These are phyloP conservation scores for Aplidium turbinatum DNA, from an alignment of 23 tunicate species.

Conservation along the genomic window DNA sequence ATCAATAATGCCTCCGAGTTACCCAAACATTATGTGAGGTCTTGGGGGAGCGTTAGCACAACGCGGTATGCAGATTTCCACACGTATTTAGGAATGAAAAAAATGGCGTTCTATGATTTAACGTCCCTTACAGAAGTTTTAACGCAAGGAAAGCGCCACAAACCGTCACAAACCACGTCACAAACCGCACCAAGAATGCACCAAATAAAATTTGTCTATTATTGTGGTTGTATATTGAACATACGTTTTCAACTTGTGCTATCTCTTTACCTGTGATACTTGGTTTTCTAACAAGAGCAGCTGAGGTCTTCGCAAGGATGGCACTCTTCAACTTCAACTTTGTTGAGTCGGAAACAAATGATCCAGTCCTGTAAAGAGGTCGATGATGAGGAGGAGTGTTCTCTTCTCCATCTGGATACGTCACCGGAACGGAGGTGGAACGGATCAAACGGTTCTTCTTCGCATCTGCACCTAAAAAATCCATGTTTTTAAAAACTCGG, in stretches of 20 bases:
- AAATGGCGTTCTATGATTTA: too few species aligned
- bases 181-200: too few species aligned
- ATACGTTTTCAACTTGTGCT: background rate
- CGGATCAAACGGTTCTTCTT: slow-evolving; percentile 35
- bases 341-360: slow-evolving; percentile 78
- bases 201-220: background rate
- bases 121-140: too few species aligned
- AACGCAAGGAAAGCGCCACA: too few species aligned
- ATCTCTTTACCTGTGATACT: slow-evolving; percentile 96
- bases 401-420: slow-evolving; percentile 46
- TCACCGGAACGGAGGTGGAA: slow-evolving; percentile 81
- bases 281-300: slow-evolving; percentile 81
- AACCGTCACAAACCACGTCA: too few species aligned
- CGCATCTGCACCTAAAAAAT: slow-evolving; percentile 5
- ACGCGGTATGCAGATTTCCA: background rate
- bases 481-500: too few species aligned
- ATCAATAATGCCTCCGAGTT: background rate
- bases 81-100: too few species aligned
- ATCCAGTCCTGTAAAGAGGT: slow-evolving; percentile 53
- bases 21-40: too few species aligned
- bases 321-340: slow-evolving; percentile 54
- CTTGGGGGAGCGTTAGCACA: background rate
- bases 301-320: slow-evolving; percentile 69
- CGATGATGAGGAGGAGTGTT: slow-evolving; percentile 52
- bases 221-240: background rate